phyloP scores from a whole-genome alignment of 2,113 vertebrate species.

The Pelecanus crispus region DNA sequence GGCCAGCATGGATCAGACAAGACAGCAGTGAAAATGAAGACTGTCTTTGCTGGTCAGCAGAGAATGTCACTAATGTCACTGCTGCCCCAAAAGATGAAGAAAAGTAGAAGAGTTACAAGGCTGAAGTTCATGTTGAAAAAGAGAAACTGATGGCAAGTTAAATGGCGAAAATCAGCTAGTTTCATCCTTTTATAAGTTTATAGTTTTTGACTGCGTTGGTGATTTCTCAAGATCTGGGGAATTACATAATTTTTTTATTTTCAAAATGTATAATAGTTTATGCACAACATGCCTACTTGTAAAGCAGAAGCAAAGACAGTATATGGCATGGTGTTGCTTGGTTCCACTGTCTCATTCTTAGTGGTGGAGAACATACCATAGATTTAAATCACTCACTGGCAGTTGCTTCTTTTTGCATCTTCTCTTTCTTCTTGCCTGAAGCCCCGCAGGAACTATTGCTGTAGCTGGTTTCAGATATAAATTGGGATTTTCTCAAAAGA shows the following conservation, averaged over 20 bases:
- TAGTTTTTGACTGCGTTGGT: not conserved
- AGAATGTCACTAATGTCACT: not conserved
- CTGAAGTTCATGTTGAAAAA: not conserved
- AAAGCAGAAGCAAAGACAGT: not conserved
- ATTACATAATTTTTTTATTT: not conserved
- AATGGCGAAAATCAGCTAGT: not conserved
- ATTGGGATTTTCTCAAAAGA: not conserved
- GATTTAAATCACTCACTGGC: not conserved
- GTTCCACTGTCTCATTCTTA: not conserved
- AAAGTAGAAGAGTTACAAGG: not conserved
- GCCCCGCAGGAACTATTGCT: not conserved
- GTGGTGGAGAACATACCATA: not conserved
- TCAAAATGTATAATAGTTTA: not conserved
- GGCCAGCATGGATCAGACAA: not conserved
- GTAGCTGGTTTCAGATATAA: not conserved
- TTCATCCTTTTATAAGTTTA: not conserved
- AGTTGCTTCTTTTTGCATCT: not conserved
- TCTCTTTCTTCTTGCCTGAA: not conserved
- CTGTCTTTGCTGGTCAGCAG: not conserved
- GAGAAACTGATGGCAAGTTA: not conserved
- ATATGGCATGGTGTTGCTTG: fast-evolving
- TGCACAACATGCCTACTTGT: not conserved
- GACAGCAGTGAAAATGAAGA: not conserved
- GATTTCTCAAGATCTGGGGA: not conserved
- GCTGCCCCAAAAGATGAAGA: not conserved